Percentiles rank a stretch among this genome's conserved stretches.
phyloP scores from a whole-genome alignment of 1,140 invertebrate species.

The Drosophila takahashii region DNA sequence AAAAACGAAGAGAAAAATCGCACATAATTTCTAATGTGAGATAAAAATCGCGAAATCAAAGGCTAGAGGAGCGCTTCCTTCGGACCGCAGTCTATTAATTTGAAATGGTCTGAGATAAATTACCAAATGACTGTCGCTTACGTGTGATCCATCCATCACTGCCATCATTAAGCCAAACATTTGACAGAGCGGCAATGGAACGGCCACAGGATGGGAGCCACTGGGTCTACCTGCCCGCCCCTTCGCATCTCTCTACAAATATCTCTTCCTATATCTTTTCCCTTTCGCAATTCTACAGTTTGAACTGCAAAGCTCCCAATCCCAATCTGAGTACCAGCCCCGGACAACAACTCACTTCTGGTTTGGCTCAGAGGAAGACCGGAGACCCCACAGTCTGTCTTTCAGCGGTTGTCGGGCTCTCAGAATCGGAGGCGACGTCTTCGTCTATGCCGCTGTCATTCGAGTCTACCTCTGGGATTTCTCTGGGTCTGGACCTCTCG shows the following conservation, averaged over 20 bases:
- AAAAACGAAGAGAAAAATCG: slow-evolving; percentile 47
- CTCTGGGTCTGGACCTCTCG: slow-evolving; percentile 42
- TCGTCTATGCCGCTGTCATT: slow-evolving; percentile 35
- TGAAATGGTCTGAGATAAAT: slow-evolving; percentile 79
- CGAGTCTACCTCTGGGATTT: slow-evolving; percentile 11
- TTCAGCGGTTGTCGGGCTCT: slow-evolving; percentile 30
- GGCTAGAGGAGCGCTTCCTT: slow-evolving; percentile 22
- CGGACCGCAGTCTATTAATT: slow-evolving; percentile 69
- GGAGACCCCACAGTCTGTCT: slow-evolving; percentile 61
- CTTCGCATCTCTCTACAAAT: neutral
- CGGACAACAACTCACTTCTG: slow-evolving; percentile 54
- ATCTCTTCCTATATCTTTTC: slow-evolving; percentile 13
- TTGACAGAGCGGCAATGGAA: slow-evolving; percentile 72
- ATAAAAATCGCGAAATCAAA: slow-evolving; percentile 70
- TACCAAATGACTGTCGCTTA: slow-evolving; percentile 81
- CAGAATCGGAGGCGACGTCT: slow-evolving; percentile 42
- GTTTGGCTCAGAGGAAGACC: slow-evolving; percentile 23
- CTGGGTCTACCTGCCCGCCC: neutral
- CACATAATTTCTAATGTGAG: slow-evolving; percentile 71
- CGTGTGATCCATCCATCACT: slow-evolving; percentile 83
- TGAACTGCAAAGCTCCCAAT: slow-evolving; percentile 30
- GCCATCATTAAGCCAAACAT: slow-evolving; percentile 81
- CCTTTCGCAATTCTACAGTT: slow-evolving; percentile 20
- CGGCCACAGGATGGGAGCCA: slow-evolving; percentile 33
- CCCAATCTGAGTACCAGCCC: slow-evolving; percentile 28